These are phyloP conservation scores for Ferdinandea cuprea DNA, from an alignment of 2,888 invertebrate genomes.

Conservation along the genomic window DNA sequence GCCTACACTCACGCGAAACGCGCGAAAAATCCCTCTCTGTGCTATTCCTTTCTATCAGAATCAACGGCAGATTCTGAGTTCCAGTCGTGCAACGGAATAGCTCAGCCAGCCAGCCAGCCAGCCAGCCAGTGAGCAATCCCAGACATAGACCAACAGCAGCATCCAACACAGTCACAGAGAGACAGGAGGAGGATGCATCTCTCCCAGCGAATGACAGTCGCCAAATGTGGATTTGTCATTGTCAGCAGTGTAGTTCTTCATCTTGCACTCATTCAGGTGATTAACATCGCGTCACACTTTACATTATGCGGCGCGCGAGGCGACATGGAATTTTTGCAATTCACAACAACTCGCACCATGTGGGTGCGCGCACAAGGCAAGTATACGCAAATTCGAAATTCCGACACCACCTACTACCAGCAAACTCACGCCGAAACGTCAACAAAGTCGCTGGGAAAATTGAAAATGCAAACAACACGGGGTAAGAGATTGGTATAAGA, in stretches of 20 bases:
- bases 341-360: constrained; percentile 52
- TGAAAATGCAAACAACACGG: constrained; percentile 55
- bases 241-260: constrained; percentile 81
- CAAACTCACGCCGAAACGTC: constrained; percentile 58
- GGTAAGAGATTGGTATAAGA: constrained; percentile 40
- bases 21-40: constrained; percentile 39
- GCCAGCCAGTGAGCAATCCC: constrained; percentile 3
- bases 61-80: constrained; percentile 38
- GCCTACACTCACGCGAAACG: constrained; percentile 69
- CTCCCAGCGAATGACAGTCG: constrained; percentile 68
- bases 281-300: constrained; percentile 79
- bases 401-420: constrained; percentile 45
- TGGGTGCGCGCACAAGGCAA: constrained; percentile 52
- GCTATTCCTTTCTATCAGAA: constrained; percentile 6
- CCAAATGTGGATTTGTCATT: constrained; percentile 82
- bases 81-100: constrained; percentile 53
- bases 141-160: constrained; percentile 27
- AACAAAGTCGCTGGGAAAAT: constrained; percentile 64
- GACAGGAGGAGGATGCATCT: constrained; percentile 32
- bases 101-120: constrained; percentile 23
- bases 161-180: not conserved
- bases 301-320: constrained; percentile 69
- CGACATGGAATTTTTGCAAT: constrained; percentile 74
- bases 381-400: constrained; percentile 70
- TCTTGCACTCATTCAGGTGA: constrained; percentile 81